These are phyloP conservation scores for Himalopsyche anomala DNA, from an alignment of 2,888 invertebrate species.

Conservation along the genomic window DNA sequence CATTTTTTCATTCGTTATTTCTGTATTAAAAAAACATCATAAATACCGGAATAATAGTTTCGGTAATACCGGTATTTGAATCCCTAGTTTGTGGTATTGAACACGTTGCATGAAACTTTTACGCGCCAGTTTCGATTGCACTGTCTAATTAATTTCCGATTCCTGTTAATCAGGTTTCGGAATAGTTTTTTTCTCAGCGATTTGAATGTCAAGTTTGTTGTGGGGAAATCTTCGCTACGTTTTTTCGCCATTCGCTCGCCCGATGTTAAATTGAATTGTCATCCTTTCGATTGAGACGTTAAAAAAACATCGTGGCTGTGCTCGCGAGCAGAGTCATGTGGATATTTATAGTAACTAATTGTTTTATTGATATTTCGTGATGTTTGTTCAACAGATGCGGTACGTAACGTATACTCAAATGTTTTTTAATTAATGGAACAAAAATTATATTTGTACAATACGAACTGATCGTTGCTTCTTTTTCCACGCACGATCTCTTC, in stretches of 20 bases:
- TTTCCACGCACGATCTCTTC: no score
- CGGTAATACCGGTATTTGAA: no score
- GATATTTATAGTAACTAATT: background rate
- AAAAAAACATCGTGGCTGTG: background rate
- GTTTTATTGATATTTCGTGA: background rate
- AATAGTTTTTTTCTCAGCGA: background rate
- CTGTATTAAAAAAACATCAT: no score
- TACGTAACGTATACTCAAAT: background rate
- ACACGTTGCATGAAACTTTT: background rate
- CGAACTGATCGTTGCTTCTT: no score
- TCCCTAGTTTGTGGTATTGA: no score
- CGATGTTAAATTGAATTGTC: background rate
- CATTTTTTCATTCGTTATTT: no score
- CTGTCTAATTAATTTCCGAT: constrained; percentile 10
- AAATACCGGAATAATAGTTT: no score
- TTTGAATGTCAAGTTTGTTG: constrained; percentile 24
- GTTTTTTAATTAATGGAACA: no score
- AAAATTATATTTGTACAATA: no score
- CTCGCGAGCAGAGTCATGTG: background rate
- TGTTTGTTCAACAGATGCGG: background rate
- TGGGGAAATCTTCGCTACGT: background rate
- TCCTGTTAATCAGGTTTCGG: constrained; percentile 2
- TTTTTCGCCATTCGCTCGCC: background rate
- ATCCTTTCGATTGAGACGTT: background rate
- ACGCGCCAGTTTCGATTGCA: constrained; percentile 9